Base-by-base conservation (phyloP, 2,888 invertebrate genomes). In the Stenichneumon culpator region DNA sequence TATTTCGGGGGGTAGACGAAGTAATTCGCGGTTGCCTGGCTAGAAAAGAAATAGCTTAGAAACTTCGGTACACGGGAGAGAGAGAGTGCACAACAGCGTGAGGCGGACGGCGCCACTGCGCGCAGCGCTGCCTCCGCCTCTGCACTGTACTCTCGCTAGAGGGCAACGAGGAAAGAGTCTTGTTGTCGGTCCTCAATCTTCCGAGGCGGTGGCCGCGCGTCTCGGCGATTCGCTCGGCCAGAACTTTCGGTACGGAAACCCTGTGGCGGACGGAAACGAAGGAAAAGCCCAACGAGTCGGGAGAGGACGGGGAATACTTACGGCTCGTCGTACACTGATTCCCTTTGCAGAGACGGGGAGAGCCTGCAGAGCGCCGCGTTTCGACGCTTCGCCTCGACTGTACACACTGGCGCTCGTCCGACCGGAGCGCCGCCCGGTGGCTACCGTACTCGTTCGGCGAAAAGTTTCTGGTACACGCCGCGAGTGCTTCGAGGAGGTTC, bases 41-140 rank as follows among this genome's bases (percentile, higher is more conserved):
- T 83, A 77, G 81, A 83, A 86, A 87, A 88, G 86, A 88, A 88
- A 87, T 75, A 86, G 86, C 83, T 87, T 83, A 85, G 79, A 77
- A 88, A 88, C 81, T 88, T 88, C 83, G 44, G 81, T 74, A 75
- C 79, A 65, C 84, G 22, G n/a, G 9, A 11, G 9, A 25, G 25
- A 14, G 63, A 54, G 25, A 14, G 63, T 47, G 63, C 25, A 25
- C 52, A 44, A 73, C 52, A 36, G 54, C 14, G 72, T 25, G 2
- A 44, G 44, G 14, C 44, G 44, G 50, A n/a, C 70, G 25, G 14
- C 39, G 80, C 60, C 79, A 70, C 39, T 47, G 70, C 65, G 54
- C 67, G 47, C n/a, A 39, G 32, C 22, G 52, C 19, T n/a, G n/a
- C n/a, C n/a, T 11, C 0, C 44, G 44, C 14, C 14, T 44, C 44